A percentile compares a stretch with the other conserved stretches of the same genome.
Evolutionary conservation across 2,888 invertebrate genomes (phyloP).

Genomic region (Euzetes globulus): DNA sequence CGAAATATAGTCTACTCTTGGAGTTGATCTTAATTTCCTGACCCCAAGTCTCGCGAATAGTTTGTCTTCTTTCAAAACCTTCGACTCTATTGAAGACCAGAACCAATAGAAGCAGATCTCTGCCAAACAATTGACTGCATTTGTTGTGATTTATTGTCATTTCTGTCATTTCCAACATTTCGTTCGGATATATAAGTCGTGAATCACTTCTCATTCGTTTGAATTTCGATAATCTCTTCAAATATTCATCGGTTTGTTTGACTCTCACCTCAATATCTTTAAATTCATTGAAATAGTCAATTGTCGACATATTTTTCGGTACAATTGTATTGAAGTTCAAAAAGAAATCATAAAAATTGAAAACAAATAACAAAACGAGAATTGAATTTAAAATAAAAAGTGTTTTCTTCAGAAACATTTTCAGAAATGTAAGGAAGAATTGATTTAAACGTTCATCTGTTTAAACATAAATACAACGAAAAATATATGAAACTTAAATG

Average conservation of each 20-base stretch:
- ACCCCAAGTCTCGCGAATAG: conserved; percentile 28
- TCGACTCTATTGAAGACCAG: neutral
- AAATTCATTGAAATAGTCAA: too few relatives aligned
- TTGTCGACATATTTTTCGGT: too few relatives aligned
- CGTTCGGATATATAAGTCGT: neutral
- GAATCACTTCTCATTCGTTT: neutral
- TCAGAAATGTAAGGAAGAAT: too few relatives aligned
- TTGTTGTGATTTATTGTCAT: neutral
- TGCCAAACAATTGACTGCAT: neutral
- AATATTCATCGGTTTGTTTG: neutral
- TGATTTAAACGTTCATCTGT: too few relatives aligned
- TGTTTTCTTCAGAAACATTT: too few relatives aligned
- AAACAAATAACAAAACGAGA: too few relatives aligned
- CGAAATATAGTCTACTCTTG: neutral
- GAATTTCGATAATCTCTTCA: neutral
- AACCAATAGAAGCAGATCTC: neutral
- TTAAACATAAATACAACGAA: too few relatives aligned
- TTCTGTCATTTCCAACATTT: neutral
- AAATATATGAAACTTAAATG: too few relatives aligned
- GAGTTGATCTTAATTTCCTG: neutral
- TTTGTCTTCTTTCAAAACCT: conserved; percentile 3
- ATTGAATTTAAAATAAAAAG: too few relatives aligned
- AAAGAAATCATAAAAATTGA: too few relatives aligned
- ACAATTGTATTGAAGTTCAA: too few relatives aligned
- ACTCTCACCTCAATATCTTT: neutral